Evolutionary conservation across 2,113 vertebrate species (phyloP), one percentile per base, ranked within the genome.

Genomic region (Scatophagus argus): DNA sequence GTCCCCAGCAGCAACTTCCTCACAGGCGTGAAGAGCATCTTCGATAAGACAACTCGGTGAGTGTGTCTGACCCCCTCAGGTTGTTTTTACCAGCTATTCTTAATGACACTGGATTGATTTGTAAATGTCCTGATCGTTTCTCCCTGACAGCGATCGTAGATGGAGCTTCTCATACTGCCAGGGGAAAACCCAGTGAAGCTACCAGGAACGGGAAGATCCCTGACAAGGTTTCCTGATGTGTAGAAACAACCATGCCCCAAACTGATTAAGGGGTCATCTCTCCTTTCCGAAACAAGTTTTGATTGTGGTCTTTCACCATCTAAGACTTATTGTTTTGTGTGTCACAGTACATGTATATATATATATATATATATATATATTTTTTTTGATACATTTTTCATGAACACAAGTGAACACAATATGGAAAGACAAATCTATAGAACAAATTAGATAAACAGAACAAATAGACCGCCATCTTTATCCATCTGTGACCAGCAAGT

Each of bases 151-250:
- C 0, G 68, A 79, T 27, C 52, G 60, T 0, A 31, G 68, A 1
- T 72, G 68, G 54, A 43, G 61, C 9, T 66, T 80, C 54, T 6
- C 43, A 1, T 67, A 67, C 61, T 55, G 70, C 34, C 62, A 60
- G 44, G 11, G 43, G 31, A 39, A 16, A 1, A 7, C 2, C 3
- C 11, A 25, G 29, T 60, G 56, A 60, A 27, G 60, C 27, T 10
- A 1, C 9, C 43, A 3, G 27, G 77, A 27, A 23, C 23, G 29
- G 34, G 9, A 41, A n/a, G 36, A 34, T 21, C n/a, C n/a, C n/a
- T n/a, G n/a, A n/a, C n/a, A n/a, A n/a, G n/a, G n/a, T n/a, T n/a
- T n/a, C 27, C 21, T 2, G 36, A n/a, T 54, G 8, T 17, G n/a
- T n/a, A n/a, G n/a, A n/a, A n/a, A n/a, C n/a, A n/a, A n/a, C n/a